These are phyloP conservation scores for Microplitis mediator DNA, from an alignment of 1,140 invertebrate species.

Conservation along the genomic window DNA sequence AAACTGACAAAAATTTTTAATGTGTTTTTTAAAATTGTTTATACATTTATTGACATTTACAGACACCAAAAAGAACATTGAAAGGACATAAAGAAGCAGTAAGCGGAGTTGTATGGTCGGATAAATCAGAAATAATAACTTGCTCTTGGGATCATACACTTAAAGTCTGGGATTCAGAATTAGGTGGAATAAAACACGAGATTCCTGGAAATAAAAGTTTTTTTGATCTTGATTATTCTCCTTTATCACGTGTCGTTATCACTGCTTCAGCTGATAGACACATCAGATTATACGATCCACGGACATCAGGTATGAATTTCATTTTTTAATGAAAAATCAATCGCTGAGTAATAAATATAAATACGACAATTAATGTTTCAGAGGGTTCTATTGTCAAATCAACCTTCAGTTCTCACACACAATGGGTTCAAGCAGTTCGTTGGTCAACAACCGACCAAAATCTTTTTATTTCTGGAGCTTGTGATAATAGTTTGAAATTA, in stretches of 20 bases:
- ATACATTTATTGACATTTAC: not conserved
- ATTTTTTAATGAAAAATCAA: not conserved
- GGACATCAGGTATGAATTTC: constrained; percentile 73
- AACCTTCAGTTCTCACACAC: constrained; percentile 87
- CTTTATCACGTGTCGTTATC: constrained; percentile 74
- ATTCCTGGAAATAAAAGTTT: constrained; percentile 90
- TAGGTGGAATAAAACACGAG: constrained; percentile 81
- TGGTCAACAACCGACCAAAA: constrained; percentile 89
- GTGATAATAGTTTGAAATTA: constrained; percentile 89
- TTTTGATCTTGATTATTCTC: constrained; percentile 85
- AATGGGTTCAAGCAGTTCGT: constrained; percentile 87
- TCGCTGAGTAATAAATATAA: not conserved
- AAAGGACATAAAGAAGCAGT: constrained; percentile 92
- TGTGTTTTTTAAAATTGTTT: not conserved
- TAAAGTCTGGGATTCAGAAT: constrained; percentile 90
- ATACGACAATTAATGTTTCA: constrained; percentile 54
- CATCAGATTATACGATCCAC: constrained; percentile 88
- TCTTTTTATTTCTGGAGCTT: constrained; percentile 91
- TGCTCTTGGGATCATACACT: constrained; percentile 96
- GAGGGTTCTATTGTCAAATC: constrained; percentile 87
- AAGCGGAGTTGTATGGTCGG: constrained; percentile 83
- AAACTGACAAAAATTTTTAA: too few relatives aligned
- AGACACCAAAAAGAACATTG: constrained; percentile 87
- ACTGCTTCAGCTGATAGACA: constrained; percentile 90
- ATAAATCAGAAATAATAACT: constrained; percentile 76